phyloP scores from a whole-genome alignment of 2,797 vertebrate species.

The Hapalemur alaotrensis region DNA sequence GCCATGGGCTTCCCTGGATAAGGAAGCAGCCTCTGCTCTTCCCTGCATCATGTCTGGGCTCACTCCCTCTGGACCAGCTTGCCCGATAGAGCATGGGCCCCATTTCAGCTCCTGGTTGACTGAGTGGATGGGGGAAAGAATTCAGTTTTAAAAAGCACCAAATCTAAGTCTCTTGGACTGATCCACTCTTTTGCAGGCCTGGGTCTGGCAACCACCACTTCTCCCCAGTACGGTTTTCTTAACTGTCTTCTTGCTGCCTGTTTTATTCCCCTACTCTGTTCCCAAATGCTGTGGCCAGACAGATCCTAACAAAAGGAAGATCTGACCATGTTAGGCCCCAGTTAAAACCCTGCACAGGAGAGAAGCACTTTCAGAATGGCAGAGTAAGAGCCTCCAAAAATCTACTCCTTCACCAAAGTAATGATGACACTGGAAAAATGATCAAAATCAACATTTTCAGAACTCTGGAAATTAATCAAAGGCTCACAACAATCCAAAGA shows the following conservation, averaged over 20 bases:
- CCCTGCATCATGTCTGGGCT: neutral
- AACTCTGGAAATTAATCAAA: constrained; percentile 30
- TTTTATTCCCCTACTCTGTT: neutral
- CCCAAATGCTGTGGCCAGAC: neutral
- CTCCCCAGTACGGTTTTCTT: neutral
- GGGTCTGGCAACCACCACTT: neutral
- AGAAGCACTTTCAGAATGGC: neutral
- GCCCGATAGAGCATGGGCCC: neutral
- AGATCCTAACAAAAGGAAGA: neutral
- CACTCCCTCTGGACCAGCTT: neutral
- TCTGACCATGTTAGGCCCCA: neutral
- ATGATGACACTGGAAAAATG: neutral
- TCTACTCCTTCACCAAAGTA: neutral
- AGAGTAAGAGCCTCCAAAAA: neutral
- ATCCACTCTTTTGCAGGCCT: neutral
- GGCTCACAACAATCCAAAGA: neutral
- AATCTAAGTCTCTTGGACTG: neutral
- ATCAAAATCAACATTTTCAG: constrained; percentile 17
- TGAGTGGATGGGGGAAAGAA: neutral
- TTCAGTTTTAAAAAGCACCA: neutral
- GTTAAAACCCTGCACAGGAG: neutral
- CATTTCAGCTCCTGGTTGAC: neutral
- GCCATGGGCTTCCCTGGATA: neutral
- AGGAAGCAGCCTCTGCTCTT: neutral
- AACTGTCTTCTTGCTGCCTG: neutral